Evolutionary conservation across 2,888 invertebrate genomes (phyloP), one percentile per base, ranked within the genome.

Genomic region (Drosophila borborema): DNA sequence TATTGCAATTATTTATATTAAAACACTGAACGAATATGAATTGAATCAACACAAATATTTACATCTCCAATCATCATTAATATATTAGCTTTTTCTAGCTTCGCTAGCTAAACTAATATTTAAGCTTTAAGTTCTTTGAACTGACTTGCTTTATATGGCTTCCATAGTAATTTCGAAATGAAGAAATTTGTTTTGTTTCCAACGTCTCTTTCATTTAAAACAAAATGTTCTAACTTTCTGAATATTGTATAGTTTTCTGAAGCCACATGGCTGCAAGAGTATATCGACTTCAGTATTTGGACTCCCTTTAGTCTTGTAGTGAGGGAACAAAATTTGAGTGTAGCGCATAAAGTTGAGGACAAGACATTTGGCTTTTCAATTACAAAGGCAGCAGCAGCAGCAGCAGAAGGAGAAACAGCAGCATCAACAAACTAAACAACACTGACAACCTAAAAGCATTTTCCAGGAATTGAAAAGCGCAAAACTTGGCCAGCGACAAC

Each of bases 401-500:
- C 20, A 9, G 41, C 18, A 43, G 18, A 9, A 18, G 18, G n/a
- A n/a, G n/a, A n/a, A n/a, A n/a, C 18, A 43, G 46, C 18, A 20
- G 20, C 45, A 46, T 59, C 51, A 51, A 10, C 34, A 45, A 41
- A 20, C 55, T 31, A 18, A 40, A 23, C 18, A n/a, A 18, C 46
- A 41, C 45, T 20, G 45, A 45, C 58, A 58, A 45, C 16, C 34
- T 34, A 45, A 58, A 58, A 45, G 34, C 16, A 58, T 36, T 48
- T 60, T 18, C 48, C 31, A 63, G 43, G 59, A 51, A 77, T 78
- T 78, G 62, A 79, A 74, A 77, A 69, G 64, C 54, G 49, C 49
- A 53, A 59, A 77, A 74, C 63, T 77, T 77, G 53, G 54, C 51
- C 18, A 68, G 55, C 55, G 72, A 67, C 49, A 79, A 79, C 64